Conservation (phyloP, 2,797 vertebrate genomes). For the Cirrhinus molitorella region DNA sequence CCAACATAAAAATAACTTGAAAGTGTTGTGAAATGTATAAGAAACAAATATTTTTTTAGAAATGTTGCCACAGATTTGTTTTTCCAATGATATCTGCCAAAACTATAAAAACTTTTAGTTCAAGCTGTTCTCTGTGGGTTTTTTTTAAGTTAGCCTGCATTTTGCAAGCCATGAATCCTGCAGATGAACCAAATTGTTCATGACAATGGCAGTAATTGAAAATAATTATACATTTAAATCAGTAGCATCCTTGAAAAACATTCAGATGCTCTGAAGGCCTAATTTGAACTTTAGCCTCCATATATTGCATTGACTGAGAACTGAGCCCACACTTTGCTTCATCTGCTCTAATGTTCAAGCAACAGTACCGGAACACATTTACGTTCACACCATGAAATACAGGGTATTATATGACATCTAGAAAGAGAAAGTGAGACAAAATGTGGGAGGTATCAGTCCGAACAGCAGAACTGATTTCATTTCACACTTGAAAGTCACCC, state of each 20-base stretch:
- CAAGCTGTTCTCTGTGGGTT: no score
- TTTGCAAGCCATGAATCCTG: no score
- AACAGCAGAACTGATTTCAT: slow-evolving; percentile 4
- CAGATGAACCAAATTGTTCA: no score
- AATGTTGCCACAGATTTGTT: no score
- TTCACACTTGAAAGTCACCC: slow-evolving; percentile 14
- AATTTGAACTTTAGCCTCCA: background rate
- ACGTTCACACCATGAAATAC: background rate
- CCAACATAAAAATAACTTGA: no score
- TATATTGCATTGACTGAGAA: background rate
- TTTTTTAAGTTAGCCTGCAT: no score
- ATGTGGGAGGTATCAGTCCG: background rate
- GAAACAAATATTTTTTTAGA: no score
- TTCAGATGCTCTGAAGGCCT: background rate
- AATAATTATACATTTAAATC: background rate
- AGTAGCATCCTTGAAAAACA: no score
- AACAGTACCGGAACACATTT: background rate
- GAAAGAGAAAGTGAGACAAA: background rate
- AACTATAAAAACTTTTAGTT: no score
- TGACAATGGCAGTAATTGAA: background rate
- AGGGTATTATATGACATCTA: background rate
- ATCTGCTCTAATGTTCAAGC: background rate
- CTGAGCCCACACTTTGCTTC: background rate
- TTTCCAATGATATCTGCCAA: no score
- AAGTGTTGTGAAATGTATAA: no score